Percentiles rank a stretch among this genome's conserved stretches.
These are phyloP conservation scores for Caenorhabditis becei DNA, from an alignment of 2,888 invertebrate genomes.

Conservation along the genomic window DNA sequence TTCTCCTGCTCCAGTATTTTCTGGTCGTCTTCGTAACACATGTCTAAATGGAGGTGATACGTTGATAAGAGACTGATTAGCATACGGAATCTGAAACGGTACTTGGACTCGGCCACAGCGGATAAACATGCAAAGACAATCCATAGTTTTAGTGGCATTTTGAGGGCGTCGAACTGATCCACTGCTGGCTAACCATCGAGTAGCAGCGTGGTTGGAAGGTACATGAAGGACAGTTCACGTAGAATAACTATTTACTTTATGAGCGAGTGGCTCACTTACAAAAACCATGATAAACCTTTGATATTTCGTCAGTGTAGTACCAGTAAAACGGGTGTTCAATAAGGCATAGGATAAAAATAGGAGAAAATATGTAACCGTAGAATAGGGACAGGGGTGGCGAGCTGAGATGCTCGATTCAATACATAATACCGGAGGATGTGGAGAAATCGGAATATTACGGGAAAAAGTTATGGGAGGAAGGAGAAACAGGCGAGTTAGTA, in stretches of 20 bases:
- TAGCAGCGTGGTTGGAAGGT: background rate
- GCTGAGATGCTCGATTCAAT: slow-evolving; percentile 9
- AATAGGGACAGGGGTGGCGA: slow-evolving; percentile 1
- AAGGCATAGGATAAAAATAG: slow-evolving; percentile 23
- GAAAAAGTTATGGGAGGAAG: background rate
- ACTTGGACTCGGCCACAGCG: background rate
- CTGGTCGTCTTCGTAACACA: slow-evolving; percentile 7
- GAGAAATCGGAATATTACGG: slow-evolving; percentile 8
- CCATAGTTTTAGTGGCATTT: slow-evolving; percentile 35
- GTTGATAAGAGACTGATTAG: background rate
- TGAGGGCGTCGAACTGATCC: background rate
- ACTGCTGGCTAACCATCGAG: background rate
- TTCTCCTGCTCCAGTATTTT: slow-evolving; percentile 6
- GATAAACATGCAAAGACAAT: slow-evolving; percentile 20
- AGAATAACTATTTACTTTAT: slow-evolving; percentile 15
- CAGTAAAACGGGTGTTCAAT: slow-evolving; percentile 36
- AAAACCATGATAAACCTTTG: slow-evolving; percentile 13
- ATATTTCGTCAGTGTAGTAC: slow-evolving; percentile 30
- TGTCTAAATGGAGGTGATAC: slow-evolving; percentile 3
- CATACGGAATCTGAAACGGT: slow-evolving; percentile 46
- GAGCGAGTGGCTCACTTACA: background rate
- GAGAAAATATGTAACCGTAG: slow-evolving; percentile 12
- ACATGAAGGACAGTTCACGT: slow-evolving; percentile 3
- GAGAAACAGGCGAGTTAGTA: slow-evolving; percentile 70
- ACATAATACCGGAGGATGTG: slow-evolving; percentile 20